Evolutionary conservation across 2,797 vertebrate genomes (phyloP), one percentile per base, ranked within the genome.

Genomic region (Gorsachius magnificus): DNA sequence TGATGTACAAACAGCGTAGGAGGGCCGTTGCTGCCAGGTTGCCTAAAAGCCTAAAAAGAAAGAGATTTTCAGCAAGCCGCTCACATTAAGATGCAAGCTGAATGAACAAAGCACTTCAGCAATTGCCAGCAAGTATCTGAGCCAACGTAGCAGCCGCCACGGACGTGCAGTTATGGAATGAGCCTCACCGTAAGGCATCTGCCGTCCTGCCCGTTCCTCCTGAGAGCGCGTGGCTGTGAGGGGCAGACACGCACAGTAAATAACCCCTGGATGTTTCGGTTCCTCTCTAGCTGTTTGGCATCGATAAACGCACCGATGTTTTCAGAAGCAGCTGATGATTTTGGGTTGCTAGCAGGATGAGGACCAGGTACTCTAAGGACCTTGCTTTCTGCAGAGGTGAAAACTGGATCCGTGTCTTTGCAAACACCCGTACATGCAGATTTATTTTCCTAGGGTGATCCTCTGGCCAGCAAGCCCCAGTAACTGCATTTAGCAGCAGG

Each of bases 241-340:
- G 57, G 41, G n/a, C 33, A 46, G 50, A 24, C 16, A 29, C 14
- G 8, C 3, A 25, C 20, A 46, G 31, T 25, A 7, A 58, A 38
- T 33, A 25, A 7, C 3, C 20, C 29, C 74, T 24, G 41, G 13
- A 1, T 33, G n/a, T n/a, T 48, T 25, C 57, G 11, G 64, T 8
- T 75, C 25, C 4, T 33, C 57, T 57, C 22, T 3, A 6, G 12
- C 10, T 61, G 38, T 66, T n/a, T 38, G 54, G 66, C 58, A 54
- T 6, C 0, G 0, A 29, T 13, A 74, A 64, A 66, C 5, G 16
- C 2, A 20, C 5, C 0, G 9, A 19, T 1, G 1, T 56, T 89
- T 86, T n/a, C 86, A 64, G 20, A 15, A n/a, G 31, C 11, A 33
- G 45, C 51, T 20, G 13, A n/a, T 8, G 43, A 18, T 46, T 15